Conservation (phyloP, 2,888 invertebrate genomes). For the Macaria notata region DNA sequence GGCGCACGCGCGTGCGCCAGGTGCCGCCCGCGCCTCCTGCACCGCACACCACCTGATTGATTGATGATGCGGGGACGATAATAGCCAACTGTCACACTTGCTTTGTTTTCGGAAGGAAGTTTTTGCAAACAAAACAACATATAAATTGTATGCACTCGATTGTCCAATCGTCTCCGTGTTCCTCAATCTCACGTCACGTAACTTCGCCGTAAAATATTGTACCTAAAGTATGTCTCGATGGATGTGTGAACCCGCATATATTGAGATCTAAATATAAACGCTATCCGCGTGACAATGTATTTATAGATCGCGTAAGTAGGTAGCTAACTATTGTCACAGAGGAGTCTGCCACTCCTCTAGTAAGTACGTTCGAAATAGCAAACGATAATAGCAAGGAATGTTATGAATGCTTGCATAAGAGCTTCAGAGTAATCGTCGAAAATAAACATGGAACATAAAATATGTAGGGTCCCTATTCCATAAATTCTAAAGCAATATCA, state of each 20-base stretch:
- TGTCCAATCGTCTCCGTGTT: slow-evolving; percentile 25
- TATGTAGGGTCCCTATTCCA: too few species aligned
- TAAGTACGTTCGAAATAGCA: slow-evolving; percentile 13
- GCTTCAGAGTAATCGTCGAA: neutral
- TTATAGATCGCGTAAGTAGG: slow-evolving; percentile 29
- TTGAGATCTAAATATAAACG: slow-evolving; percentile 35
- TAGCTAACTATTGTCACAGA: slow-evolving; percentile 26
- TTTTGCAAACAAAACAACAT: slow-evolving; percentile 27
- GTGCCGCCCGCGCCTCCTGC: slow-evolving; percentile 38
- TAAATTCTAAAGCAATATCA: too few species aligned
- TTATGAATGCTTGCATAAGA: slow-evolving; percentile 10
- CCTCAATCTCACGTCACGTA: too few species aligned
- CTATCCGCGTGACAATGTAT: slow-evolving; percentile 36
- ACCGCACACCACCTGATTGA: slow-evolving; percentile 67
- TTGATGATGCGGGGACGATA: slow-evolving; percentile 68
- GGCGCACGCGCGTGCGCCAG: slow-evolving; percentile 38
- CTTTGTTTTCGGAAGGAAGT: slow-evolving; percentile 52
- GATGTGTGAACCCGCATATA: slow-evolving; percentile 1
- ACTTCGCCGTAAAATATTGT: too few species aligned
- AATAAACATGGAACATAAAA: neutral
- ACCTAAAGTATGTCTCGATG: too few species aligned
- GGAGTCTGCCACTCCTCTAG: slow-evolving; percentile 16
- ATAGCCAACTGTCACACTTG: slow-evolving; percentile 56
- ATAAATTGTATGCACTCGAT: slow-evolving; percentile 15
- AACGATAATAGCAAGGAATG: slow-evolving; percentile 17